phyloP scores from a whole-genome alignment of 2,888 invertebrate species.

The Lochmaea capreae region DNA sequence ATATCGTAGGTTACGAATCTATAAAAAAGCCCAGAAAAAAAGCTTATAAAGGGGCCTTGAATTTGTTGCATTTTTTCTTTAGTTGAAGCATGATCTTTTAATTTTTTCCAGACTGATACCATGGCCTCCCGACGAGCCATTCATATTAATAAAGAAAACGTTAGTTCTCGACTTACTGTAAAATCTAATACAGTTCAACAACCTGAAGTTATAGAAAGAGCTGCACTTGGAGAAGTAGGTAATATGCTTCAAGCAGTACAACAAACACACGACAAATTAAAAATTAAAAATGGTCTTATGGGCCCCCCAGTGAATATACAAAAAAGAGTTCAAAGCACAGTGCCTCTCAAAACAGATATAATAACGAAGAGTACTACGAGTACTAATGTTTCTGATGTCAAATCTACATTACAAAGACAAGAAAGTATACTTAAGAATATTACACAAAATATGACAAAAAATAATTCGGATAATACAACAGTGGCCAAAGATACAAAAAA shows the following conservation, averaged over 20 bases:
- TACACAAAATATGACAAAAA: conserved; percentile 24
- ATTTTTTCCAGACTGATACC: neutral
- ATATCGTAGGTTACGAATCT: too few relatives aligned
- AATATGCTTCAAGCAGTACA: conserved; percentile 47
- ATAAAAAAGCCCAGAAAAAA: too few relatives aligned
- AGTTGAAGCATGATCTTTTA: too few relatives aligned
- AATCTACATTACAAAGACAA: conserved; percentile 35
- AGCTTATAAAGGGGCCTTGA: too few relatives aligned
- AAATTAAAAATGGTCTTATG: conserved; percentile 23
- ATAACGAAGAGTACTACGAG: conserved; percentile 22
- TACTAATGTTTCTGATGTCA: conserved; percentile 10
- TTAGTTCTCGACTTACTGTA: conserved; percentile 38
- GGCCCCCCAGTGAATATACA: conserved; percentile 30
- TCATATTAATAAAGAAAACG: conserved; percentile 43
- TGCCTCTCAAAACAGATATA: conserved; percentile 28
- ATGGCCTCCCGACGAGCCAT: conserved; percentile 11
- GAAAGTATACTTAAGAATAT: conserved; percentile 39
- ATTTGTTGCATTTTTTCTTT: too few relatives aligned
- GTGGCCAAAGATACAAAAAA: conserved; percentile 21
- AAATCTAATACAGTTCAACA: conserved; percentile 42
- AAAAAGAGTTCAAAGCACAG: conserved; percentile 33
- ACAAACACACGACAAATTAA: conserved; percentile 22
- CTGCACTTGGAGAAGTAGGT: conserved; percentile 55
- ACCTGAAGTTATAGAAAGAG: conserved; percentile 43
- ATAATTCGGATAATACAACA: neutral